Percentiles rank a stretch among this genome's conserved stretches.
phyloP scores from a whole-genome alignment of 1,140 invertebrate genomes.

The Cyclina sinensis region DNA sequence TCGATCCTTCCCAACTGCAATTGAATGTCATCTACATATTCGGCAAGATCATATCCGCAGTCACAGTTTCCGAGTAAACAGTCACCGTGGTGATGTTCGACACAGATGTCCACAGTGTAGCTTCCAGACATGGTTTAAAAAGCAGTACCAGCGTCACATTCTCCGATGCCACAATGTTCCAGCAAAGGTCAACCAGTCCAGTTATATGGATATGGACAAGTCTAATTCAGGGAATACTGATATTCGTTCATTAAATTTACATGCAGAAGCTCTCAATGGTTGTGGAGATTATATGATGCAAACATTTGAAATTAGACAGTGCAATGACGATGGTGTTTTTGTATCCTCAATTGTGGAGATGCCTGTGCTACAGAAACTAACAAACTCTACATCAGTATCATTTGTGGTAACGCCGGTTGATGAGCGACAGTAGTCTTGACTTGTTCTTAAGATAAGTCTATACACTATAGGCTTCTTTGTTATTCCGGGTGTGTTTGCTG shows the following conservation, averaged over 20 bases:
- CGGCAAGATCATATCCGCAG: slow-evolving; percentile 74
- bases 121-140: slow-evolving; percentile 79
- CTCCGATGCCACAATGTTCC: slow-evolving; percentile 57
- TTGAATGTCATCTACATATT: slow-evolving; percentile 75
- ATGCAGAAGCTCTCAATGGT: slow-evolving; percentile 70
- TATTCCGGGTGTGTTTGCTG: slow-evolving; percentile 54
- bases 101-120: slow-evolving; percentile 88
- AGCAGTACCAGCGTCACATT: slow-evolving; percentile 79
- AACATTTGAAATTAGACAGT: slow-evolving; percentile 74
- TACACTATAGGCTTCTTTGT: slow-evolving; percentile 42
- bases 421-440: neutral
- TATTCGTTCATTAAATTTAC: slow-evolving; percentile 60
- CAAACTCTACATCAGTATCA: slow-evolving; percentile 59
- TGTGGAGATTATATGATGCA: slow-evolving; percentile 70
- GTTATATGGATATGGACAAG: slow-evolving; percentile 61
- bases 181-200: slow-evolving; percentile 48
- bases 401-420: slow-evolving; percentile 63
- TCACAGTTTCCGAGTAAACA: slow-evolving; percentile 71
- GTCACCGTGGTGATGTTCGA: slow-evolving; percentile 74
- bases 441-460: slow-evolving; percentile 48
- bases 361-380: slow-evolving; percentile 89
- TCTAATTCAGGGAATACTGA: slow-evolving; percentile 68
- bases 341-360: slow-evolving; percentile 96
- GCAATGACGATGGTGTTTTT: slow-evolving; percentile 85
- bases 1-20: slow-evolving; percentile 81